Evolutionary conservation across 2,113 vertebrate species (phyloP).

Genomic region (Urocitellus parryii): DNA sequence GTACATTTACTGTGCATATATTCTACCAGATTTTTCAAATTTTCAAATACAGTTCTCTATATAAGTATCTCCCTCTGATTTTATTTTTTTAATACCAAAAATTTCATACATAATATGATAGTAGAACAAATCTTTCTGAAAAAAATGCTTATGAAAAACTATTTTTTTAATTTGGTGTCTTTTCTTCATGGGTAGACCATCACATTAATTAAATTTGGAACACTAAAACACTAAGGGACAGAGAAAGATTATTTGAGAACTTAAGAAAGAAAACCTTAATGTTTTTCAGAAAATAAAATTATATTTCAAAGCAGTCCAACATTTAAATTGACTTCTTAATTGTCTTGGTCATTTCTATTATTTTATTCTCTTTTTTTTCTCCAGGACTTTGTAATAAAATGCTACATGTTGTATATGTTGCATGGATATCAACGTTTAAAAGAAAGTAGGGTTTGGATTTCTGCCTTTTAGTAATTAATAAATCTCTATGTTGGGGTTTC

Average conservation of each 20-base stretch:
- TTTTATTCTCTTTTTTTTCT: slow-evolving; percentile 24
- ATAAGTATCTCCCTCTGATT: background rate
- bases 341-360: background rate
- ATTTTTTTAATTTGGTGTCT: background rate
- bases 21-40: background rate
- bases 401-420: background rate
- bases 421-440: background rate
- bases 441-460: background rate
- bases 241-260: background rate
- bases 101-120: background rate
- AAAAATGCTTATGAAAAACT: background rate
- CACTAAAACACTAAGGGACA: background rate
- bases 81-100: background rate
- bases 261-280: background rate
- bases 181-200: background rate
- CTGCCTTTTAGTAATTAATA: background rate
- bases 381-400: background rate
- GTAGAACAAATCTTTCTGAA: background rate
- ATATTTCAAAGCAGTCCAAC: background rate
- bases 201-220: background rate
- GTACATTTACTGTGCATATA: background rate
- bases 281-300: background rate
- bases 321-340: background rate
- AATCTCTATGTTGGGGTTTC: background rate
- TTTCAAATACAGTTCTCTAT: background rate